Base-by-base conservation (phyloP, 2,113 vertebrate genomes). In the Haplochromis burtoni region DNA sequence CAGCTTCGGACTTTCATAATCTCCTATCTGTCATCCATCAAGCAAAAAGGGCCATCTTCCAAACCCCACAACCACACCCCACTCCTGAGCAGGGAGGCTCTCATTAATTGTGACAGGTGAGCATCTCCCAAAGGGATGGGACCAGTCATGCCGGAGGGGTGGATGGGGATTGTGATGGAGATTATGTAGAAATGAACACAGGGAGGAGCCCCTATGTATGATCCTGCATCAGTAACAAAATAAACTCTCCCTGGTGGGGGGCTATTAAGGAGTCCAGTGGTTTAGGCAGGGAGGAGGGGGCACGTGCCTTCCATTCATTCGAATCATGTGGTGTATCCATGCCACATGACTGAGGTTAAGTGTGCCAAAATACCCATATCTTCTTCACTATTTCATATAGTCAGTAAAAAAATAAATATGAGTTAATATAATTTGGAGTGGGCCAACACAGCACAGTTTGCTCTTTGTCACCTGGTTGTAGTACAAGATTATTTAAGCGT, bases 101-200 rank as follows among this genome's bases (percentile, higher is more conserved):
- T 95, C 94, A 95, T 95, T 94, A 94, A 89, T 53, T 63, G 16
- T 95, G 94, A 94, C 94, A 93, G 95, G 94, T 93, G 88, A 95
- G 92, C 87, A 10, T 90, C 92, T 89, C 84, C 92, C 76, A 84
- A 49, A 78, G 94, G 86, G 89, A 79, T 12, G 16, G 55, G 51
- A 82, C 47, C 54, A 81, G 82, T 80, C 63, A 12, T 87, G 86
- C 88, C 86, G 11, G 80, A 87, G 87, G 93, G 86, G 21, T 33
- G 82, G 84, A 87, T 82, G 89, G 80, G 83, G 82, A 82, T 84
- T 86, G 76, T 6, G 17, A 79, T 33, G 78, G 45, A 68, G 71
- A 24, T 76, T 49, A 49, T 78, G 24, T 80, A 84, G 61, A 68
- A 66, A 87, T 83, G 83, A 88, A 90, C 87, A 68, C 42, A 3